These are phyloP conservation scores for Bucorvus abyssinicus DNA, from an alignment of 2,797 vertebrate genomes.

Conservation along the genomic window DNA sequence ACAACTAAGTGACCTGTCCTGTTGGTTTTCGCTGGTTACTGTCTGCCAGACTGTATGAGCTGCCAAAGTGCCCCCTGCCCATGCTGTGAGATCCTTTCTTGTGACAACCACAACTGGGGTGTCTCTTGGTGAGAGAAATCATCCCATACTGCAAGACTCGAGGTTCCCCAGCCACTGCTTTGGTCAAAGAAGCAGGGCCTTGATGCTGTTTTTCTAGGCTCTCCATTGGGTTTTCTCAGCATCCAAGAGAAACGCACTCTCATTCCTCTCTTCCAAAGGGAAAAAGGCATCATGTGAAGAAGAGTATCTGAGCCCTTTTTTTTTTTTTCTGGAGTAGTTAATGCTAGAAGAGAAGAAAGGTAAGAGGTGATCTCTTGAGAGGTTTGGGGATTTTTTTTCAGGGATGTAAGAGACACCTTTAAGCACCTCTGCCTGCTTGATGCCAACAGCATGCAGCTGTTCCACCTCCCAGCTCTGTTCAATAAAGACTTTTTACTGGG, in stretches of 20 bases:
- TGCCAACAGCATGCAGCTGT: background rate
- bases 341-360: background rate
- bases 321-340: background rate
- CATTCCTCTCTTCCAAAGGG: background rate
- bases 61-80: too few relatives aligned
- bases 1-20: too few relatives aligned
- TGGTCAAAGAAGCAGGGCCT: background rate
- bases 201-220: rapidly evolving
- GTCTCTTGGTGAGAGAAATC: background rate
- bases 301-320: background rate
- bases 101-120: rapidly evolving
- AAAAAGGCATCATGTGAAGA: background rate
- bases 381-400: background rate
- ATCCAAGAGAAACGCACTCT: background rate
- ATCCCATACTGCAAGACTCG: background rate
- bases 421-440: background rate
- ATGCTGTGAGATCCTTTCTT: background rate
- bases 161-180: background rate
- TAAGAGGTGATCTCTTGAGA: background rate
- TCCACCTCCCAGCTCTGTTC: background rate
- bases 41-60: too few relatives aligned
- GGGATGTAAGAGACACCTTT: background rate
- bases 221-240: background rate
- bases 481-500: background rate
- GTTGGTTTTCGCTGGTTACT: too few relatives aligned